phyloP scores from a whole-genome alignment of 2,888 invertebrate genomes.

The Rambutsinella grinnellia region DNA sequence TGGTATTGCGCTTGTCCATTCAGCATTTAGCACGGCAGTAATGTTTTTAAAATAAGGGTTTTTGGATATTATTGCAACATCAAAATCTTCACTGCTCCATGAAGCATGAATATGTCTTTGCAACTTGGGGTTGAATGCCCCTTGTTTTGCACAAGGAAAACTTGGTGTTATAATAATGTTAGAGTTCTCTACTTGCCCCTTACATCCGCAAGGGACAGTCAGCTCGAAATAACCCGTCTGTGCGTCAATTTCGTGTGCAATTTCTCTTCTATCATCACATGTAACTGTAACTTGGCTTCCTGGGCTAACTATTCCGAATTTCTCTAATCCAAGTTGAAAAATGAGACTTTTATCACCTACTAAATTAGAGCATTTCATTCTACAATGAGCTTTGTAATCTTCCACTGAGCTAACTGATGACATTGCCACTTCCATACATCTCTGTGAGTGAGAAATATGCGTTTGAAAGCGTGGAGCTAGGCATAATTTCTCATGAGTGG shows the following conservation, averaged over 20 bases:
- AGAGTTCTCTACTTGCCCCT: neutral
- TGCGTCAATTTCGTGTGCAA: neutral
- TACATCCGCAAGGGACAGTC: neutral
- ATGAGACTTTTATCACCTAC: neutral
- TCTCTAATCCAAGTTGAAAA: neutral
- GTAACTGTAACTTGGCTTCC: neutral
- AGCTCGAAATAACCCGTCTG: neutral
- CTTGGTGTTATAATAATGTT: neutral
- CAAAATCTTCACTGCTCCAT: neutral
- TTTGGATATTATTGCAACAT: neutral
- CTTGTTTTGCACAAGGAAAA: neutral
- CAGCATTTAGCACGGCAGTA: neutral
- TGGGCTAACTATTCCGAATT: neutral
- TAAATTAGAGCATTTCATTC: neutral
- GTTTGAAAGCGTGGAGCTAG: neutral
- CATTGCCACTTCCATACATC: conserved; percentile 1
- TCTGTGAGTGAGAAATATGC: neutral
- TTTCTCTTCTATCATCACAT: neutral
- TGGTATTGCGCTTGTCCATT: neutral
- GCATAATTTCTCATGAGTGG: neutral
- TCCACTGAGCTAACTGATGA: neutral
- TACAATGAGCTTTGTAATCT: neutral
- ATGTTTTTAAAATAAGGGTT: neutral
- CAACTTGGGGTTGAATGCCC: neutral
- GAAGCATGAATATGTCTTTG: conserved; percentile 1